Evolutionary conservation across 2,888 invertebrate species (phyloP).

Genomic region (Halocaridina rubra): DNA sequence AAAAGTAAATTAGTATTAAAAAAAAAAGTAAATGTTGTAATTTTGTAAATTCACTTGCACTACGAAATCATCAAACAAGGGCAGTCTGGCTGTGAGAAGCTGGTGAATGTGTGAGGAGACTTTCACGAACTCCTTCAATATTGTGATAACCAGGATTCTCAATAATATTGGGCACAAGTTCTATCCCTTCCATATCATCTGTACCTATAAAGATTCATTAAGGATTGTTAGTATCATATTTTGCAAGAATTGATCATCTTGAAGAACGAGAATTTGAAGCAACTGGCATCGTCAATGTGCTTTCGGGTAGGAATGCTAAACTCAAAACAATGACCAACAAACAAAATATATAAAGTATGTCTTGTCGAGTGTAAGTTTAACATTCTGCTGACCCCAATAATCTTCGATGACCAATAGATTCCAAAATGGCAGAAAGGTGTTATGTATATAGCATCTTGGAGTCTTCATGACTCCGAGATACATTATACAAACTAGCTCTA

Average conservation of each 20-base stretch:
- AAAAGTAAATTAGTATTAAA: too few relatives aligned
- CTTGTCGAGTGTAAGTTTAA: too few relatives aligned
- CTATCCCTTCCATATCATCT: slow-evolving; percentile 44
- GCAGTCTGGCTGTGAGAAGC: slow-evolving; percentile 28
- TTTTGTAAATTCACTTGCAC: too few relatives aligned
- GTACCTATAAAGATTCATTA: slow-evolving; percentile 1
- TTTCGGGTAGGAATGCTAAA: neutral
- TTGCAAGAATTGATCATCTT: neutral
- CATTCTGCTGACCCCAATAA: too few relatives aligned
- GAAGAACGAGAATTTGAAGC: neutral
- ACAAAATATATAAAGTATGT: too few relatives aligned
- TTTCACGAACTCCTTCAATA: slow-evolving; percentile 9
- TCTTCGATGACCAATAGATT: neutral
- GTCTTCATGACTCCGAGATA: too few relatives aligned
- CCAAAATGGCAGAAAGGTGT: too few relatives aligned
- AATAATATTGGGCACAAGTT: slow-evolving; percentile 50
- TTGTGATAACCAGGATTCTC: slow-evolving; percentile 50
- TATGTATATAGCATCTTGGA: too few relatives aligned
- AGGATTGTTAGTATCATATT: neutral
- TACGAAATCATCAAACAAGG: neutral
- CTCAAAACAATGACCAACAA: neutral
- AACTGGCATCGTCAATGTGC: too few relatives aligned
- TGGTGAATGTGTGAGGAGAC: slow-evolving; percentile 5
- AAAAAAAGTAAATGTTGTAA: too few relatives aligned
- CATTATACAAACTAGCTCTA: too few relatives aligned